Conservation (phyloP, 2,888 invertebrate species). For the Calephelis perditalis region DNA sequence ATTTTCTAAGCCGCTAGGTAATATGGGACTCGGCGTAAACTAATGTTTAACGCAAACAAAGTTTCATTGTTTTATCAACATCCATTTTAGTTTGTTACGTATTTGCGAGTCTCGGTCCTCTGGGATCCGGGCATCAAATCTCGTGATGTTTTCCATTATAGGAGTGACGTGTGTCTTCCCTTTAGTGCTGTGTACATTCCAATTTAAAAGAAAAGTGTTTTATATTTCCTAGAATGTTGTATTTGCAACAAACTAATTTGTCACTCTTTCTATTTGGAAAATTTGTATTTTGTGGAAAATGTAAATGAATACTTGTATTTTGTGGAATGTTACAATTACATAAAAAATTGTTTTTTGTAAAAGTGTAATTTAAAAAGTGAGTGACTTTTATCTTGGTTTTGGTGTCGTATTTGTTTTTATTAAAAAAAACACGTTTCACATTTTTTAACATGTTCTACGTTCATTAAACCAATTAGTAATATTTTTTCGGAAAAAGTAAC, state of each 20-base stretch:
- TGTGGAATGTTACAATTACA: too few relatives aligned
- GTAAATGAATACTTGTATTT: too few relatives aligned
- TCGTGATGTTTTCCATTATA: slow-evolving; percentile 60
- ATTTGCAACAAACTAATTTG: slow-evolving; percentile 1
- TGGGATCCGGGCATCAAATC: slow-evolving; percentile 35
- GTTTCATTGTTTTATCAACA: slow-evolving; percentile 12
- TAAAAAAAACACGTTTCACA: too few relatives aligned
- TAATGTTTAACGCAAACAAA: slow-evolving; percentile 13
- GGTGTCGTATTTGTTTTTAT: too few relatives aligned
- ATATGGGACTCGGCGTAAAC: not conserved
- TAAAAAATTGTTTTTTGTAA: too few relatives aligned
- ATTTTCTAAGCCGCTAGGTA: slow-evolving; percentile 12
- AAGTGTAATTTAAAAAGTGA: too few relatives aligned
- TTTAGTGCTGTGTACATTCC: slow-evolving; percentile 32
- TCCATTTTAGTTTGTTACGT: slow-evolving; percentile 12
- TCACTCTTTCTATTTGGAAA: not conserved
- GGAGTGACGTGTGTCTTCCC: slow-evolving; percentile 44
- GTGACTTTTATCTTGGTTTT: too few relatives aligned
- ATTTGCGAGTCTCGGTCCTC: not conserved
- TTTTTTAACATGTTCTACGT: too few relatives aligned
- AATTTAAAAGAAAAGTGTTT: slow-evolving; percentile 10
- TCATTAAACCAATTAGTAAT: too few relatives aligned
- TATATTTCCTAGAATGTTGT: slow-evolving; percentile 1
- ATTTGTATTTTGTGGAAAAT: too few relatives aligned
- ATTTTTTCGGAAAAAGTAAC: too few relatives aligned